Percentiles rank a stretch among this genome's conserved stretches.
These are phyloP conservation scores for Neomorphus geoffroyi DNA, from an alignment of 2,797 vertebrate species.

Conservation along the genomic window DNA sequence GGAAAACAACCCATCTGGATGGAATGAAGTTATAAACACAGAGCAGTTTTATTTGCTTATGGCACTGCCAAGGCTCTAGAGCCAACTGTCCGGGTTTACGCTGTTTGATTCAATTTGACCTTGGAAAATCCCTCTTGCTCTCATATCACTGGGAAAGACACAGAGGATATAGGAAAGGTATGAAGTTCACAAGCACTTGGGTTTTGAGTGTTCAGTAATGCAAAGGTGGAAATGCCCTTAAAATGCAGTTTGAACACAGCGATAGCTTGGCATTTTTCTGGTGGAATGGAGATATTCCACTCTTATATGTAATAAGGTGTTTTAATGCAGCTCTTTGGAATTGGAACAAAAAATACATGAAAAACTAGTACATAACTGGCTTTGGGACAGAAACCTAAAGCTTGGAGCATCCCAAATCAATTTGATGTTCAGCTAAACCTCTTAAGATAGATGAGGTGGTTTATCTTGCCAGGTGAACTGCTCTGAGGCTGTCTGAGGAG, in stretches of 20 bases:
- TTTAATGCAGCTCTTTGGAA: neutral
- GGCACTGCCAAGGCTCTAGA: slow-evolving; percentile 19
- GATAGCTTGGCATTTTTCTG: neutral
- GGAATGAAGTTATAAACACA: slow-evolving; percentile 51
- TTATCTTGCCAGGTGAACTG: neutral
- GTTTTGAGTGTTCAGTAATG: neutral
- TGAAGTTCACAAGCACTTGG: neutral
- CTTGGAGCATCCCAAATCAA: neutral
- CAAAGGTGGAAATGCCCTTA: neutral
- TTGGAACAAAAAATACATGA: fast-evolving
- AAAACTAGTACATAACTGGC: neutral
- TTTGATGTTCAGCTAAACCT: neutral
- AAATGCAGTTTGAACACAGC: neutral
- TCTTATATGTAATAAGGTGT: neutral
- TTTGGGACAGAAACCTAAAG: neutral
- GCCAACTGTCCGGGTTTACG: slow-evolving; percentile 17
- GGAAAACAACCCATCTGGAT: slow-evolving; percentile 41
- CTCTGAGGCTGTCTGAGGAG: neutral
- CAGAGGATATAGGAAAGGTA: neutral
- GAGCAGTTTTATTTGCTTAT: neutral
- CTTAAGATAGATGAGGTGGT: neutral
- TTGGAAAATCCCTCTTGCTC: neutral
- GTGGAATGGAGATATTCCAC: neutral
- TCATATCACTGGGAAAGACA: neutral
- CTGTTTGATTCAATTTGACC: neutral